Evolutionary conservation across 2,888 invertebrate genomes (phyloP).

Genomic region (Mythimna ferrago): DNA sequence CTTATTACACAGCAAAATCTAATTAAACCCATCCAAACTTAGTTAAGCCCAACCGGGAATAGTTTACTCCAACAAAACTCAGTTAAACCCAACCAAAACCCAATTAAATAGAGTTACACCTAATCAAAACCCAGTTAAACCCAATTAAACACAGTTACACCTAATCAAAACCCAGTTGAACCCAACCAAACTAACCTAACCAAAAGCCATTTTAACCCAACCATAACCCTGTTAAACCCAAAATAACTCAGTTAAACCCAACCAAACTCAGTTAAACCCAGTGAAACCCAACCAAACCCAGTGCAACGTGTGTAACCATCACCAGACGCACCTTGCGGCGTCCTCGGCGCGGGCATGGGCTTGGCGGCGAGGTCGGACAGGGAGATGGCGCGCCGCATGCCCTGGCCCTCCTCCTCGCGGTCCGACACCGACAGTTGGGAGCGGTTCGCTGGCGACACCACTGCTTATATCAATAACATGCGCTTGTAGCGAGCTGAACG

Average conservation of each 20-base stretch:
- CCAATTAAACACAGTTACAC: not conserved
- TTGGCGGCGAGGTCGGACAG: conserved; percentile 94
- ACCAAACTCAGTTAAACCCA: not conserved
- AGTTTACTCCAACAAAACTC: too few relatives aligned
- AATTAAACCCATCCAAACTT: too few relatives aligned
- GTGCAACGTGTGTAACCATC: conserved; percentile 41
- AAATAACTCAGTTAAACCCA: not conserved
- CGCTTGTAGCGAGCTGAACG: conserved; percentile 55
- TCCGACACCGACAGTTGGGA: conserved; percentile 80
- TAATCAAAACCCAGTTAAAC: not conserved
- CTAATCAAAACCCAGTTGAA: not conserved
- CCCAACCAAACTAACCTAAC: not conserved
- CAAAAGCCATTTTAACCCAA: not conserved
- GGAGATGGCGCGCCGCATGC: conserved; percentile 95
- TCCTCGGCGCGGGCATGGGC: conserved; percentile 91
- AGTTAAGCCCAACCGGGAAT: too few relatives aligned
- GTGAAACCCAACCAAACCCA: conserved; percentile 1
- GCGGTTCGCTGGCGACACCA: conserved; percentile 75
- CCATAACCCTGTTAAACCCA: not conserved
- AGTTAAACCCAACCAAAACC: too few relatives aligned
- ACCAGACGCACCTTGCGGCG: conserved; percentile 90
- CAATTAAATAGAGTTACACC: too few relatives aligned
- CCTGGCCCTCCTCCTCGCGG: conserved; percentile 85
- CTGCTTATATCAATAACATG: conserved; percentile 51
- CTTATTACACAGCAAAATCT: too few relatives aligned